phyloP scores from a whole-genome alignment of 2,888 invertebrate species.

The Ennomos fuscantarius region DNA sequence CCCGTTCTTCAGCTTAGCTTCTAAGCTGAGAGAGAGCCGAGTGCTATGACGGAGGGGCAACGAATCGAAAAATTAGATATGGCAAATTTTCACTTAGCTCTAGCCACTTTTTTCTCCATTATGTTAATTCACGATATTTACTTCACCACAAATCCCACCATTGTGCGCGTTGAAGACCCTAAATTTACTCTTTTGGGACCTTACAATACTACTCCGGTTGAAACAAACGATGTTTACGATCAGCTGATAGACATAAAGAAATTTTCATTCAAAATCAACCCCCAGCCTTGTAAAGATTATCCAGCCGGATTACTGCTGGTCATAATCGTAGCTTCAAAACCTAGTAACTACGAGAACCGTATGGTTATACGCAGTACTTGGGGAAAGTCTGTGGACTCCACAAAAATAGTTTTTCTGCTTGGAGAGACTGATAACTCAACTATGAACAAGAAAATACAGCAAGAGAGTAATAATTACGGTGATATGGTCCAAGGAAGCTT shows the following conservation, averaged over 20 bases:
- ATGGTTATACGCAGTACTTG: constrained; percentile 89
- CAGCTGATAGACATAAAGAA: constrained; percentile 84
- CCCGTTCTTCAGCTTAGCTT: no score
- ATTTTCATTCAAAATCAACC: constrained; percentile 87
- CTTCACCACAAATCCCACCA: constrained; percentile 31
- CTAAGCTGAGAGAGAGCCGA: no score
- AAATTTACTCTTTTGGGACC: constrained; percentile 59
- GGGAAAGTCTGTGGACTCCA: constrained; percentile 84
- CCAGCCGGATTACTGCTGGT: constrained; percentile 81
- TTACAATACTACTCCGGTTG: constrained; percentile 44
- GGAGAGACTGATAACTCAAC: constrained; percentile 70
- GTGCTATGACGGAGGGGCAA: constrained; percentile 48
- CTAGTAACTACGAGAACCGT: constrained; percentile 87
- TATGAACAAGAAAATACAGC: constrained; percentile 63
- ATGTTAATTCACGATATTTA: constrained; percentile 53
- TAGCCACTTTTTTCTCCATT: constrained; percentile 46
- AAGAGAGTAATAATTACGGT: constrained; percentile 84
- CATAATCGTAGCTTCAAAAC: constrained; percentile 89
- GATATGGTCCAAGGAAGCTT: constrained; percentile 93
- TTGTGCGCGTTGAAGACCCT: constrained; percentile 51
- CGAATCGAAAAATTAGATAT: constrained; percentile 51
- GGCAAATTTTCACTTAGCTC: constrained; percentile 50
- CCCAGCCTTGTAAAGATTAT: constrained; percentile 80
- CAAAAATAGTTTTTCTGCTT: constrained; percentile 88
- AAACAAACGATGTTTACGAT: constrained; percentile 54